A percentile compares a stretch with the other conserved stretches of the same genome.
Conservation (phyloP, 2,113 vertebrate species). For the Calonectris borealis region DNA sequence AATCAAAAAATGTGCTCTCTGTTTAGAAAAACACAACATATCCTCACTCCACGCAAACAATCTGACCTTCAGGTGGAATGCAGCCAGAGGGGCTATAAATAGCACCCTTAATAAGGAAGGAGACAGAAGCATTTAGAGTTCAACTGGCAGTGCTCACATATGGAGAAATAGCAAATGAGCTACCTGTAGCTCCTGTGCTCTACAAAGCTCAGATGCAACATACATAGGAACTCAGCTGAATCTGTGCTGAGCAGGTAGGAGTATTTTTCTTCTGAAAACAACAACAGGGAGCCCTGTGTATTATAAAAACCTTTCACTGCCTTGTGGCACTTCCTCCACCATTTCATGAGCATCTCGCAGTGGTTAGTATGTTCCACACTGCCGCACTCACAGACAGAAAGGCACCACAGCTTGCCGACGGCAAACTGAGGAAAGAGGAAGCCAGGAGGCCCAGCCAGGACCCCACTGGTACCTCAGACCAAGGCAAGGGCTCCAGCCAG, state of each 20-base stretch:
- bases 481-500: background rate
- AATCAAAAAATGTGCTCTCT: conserved; percentile 59
- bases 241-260: background rate
- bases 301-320: background rate
- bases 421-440: background rate
- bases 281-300: background rate
- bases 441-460: background rate
- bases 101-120: conserved; percentile 38
- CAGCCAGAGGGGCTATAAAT: conserved; percentile 73
- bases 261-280: background rate
- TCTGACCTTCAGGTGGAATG: conserved; percentile 67
- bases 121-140: conserved; percentile 8
- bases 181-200: background rate
- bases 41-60: conserved; percentile 72
- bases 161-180: background rate
- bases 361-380: rapidly evolving
- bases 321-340: background rate
- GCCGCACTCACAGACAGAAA: background rate
- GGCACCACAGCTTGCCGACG: background rate
- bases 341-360: background rate
- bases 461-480: background rate
- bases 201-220: background rate
- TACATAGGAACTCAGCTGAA: background rate
- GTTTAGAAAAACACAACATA: conserved; percentile 68
- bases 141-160: background rate